Conservation (phyloP, 2,797 vertebrate species). For the Artibeus jamaicensis region DNA sequence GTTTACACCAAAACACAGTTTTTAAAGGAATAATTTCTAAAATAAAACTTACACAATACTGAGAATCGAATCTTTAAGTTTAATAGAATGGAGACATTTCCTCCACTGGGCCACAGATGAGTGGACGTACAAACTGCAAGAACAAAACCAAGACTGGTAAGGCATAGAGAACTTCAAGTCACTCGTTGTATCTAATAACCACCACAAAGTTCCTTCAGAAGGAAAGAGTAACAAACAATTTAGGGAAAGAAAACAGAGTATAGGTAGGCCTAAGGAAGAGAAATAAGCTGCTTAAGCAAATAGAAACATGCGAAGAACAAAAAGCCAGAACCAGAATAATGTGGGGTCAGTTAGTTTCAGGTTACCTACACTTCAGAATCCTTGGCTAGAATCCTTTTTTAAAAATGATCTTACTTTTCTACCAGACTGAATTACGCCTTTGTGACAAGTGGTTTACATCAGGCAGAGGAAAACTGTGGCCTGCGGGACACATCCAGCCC, state of each 20-base stretch:
- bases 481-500: not conserved
- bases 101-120: constrained; percentile 98
- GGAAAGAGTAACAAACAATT: constrained; percentile 26
- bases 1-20: constrained; percentile 42
- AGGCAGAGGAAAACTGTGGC: not conserved
- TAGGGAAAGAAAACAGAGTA: constrained; percentile 7
- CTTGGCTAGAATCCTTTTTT: not conserved
- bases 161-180: not conserved
- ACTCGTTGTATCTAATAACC: not conserved
- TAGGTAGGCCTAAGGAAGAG: not conserved
- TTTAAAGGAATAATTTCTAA: constrained; percentile 50
- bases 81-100: constrained; percentile 97
- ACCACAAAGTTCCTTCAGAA: not conserved
- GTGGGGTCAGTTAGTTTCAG: not conserved
- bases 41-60: constrained; percentile 95
- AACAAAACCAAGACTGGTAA: constrained; percentile 80
- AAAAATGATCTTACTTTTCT: not conserved
- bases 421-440: not conserved
- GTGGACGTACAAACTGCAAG: constrained; percentile 95
- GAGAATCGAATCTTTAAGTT: constrained; percentile 97
- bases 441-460: not conserved
- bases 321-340: not conserved
- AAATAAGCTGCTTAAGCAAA: constrained; percentile 18
- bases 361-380: not conserved
- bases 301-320: not conserved